These are phyloP conservation scores for Chrysopa pallens DNA, from an alignment of 1,140 invertebrate species.

Conservation along the genomic window DNA sequence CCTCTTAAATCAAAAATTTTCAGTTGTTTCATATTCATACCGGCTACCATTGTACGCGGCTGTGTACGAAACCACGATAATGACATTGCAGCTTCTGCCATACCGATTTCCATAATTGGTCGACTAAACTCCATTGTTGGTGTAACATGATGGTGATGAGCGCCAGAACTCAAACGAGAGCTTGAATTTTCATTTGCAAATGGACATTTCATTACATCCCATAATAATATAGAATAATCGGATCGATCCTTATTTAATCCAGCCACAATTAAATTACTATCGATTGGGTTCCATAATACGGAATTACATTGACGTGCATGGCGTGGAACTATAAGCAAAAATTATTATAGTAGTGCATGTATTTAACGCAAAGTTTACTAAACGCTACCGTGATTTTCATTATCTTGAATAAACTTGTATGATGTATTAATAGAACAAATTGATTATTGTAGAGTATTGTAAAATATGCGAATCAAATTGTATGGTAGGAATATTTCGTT, in stretches of 20 bases:
- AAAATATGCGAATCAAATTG: too few species aligned
- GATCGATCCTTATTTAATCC: conserved; percentile 73
- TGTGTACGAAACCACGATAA: conserved; percentile 68
- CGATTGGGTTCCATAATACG: conserved; percentile 77
- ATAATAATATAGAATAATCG: conserved; percentile 65
- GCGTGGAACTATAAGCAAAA: conserved; percentile 41
- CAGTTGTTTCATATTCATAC: conserved; percentile 76
- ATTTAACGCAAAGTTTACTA: too few species aligned
- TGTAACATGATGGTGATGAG: conserved; percentile 5
- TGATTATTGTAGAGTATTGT: conserved; percentile 1
- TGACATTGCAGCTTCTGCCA: conserved; percentile 68
- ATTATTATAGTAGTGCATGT: too few species aligned
- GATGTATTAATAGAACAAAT: conserved; percentile 1
- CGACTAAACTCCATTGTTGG: conserved; percentile 23
- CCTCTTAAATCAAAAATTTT: conserved; percentile 85
- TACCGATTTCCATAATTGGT: conserved; percentile 45
- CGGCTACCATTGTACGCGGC: conserved; percentile 55
- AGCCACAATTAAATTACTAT: conserved; percentile 62
- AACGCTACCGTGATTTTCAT: too few species aligned
- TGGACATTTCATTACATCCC: conserved; percentile 47
- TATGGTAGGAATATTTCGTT: too few species aligned
- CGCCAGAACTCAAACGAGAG: conserved; percentile 1
- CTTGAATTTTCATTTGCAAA: conserved; percentile 18
- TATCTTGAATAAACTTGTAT: too few species aligned
- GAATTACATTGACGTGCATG: conserved; percentile 69